These are phyloP conservation scores for Aphelocoma californica DNA, from an alignment of 2,797 vertebrate species.

Conservation along the genomic window DNA sequence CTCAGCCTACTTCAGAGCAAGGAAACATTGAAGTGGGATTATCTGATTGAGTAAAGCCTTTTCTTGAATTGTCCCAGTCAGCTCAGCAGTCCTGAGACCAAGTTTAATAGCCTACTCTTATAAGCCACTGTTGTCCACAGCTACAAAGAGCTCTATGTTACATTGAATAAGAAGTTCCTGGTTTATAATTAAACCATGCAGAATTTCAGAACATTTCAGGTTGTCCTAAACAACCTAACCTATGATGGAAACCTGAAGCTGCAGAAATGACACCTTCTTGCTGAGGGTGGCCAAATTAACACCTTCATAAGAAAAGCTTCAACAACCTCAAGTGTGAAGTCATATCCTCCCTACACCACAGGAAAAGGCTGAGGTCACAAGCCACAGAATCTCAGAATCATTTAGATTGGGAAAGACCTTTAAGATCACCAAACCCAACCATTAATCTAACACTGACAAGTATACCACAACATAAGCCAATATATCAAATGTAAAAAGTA, in stretches of 20 bases:
- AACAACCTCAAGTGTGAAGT: background rate
- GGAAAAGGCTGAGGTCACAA: background rate
- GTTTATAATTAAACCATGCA: background rate
- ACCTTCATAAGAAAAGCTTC: background rate
- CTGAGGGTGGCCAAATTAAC: background rate
- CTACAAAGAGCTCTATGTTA: background rate
- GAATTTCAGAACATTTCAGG: background rate
- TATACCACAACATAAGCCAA: background rate
- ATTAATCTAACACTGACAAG: background rate
- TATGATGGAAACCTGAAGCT: background rate
- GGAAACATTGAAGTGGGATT: background rate
- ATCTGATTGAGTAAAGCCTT: background rate
- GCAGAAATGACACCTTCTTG: background rate
- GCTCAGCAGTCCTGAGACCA: background rate
- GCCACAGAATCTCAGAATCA: background rate
- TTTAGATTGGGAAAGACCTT: background rate
- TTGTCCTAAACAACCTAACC: background rate
- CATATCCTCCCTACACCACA: background rate
- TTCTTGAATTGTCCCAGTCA: background rate
- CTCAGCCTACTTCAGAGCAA: background rate
- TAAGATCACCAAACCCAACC: background rate
- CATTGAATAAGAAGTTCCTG: background rate
- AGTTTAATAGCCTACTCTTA: background rate
- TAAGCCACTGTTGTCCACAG: background rate
- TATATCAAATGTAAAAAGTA: background rate